These are phyloP conservation scores for Patiria miniata DNA, from an alignment of 35 echinoderm and acorn worm genomes.

Conservation along the genomic window DNA sequence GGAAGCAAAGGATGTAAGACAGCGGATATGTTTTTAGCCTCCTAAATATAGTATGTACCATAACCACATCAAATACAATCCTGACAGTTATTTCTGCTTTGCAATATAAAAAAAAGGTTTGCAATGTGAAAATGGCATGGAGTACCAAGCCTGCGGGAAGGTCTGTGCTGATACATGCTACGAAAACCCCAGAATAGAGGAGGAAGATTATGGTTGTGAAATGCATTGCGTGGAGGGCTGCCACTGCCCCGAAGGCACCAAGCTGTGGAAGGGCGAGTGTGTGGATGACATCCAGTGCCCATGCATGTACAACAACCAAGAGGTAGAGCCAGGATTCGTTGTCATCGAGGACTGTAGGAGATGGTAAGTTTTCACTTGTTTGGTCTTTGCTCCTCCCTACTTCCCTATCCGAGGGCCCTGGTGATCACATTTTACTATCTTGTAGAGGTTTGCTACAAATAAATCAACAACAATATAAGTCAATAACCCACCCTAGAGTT, in stretches of 20 bases:
- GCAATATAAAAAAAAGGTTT: conserved; percentile 34
- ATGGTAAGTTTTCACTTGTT: conserved; percentile 29
- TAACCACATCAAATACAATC: too few species aligned
- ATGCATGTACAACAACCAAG: conserved; percentile 3
- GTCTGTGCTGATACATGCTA: conserved; percentile 57
- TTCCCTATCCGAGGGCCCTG: too few species aligned
- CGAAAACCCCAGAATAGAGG: neutral
- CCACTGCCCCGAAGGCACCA: conserved; percentile 55
- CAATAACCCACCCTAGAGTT: too few species aligned
- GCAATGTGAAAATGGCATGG: conserved; percentile 60
- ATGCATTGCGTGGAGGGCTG: conserved; percentile 70
- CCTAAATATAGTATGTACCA: too few species aligned
- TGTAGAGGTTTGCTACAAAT: too few species aligned
- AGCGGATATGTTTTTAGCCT: too few species aligned
- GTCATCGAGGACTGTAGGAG: neutral
- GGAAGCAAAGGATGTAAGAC: too few species aligned
- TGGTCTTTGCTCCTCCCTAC: too few species aligned
- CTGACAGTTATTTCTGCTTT: too few species aligned
- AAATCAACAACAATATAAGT: too few species aligned
- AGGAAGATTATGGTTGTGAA: neutral
- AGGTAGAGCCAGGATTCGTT: neutral
- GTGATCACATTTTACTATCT: too few species aligned
- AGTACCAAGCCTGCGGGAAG: conserved; percentile 71
- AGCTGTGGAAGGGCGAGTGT: conserved; percentile 49
- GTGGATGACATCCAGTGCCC: conserved; percentile 32